These are phyloP conservation scores for Eubasilissa regina DNA, from an alignment of 1,140 invertebrate species.

Conservation along the genomic window DNA sequence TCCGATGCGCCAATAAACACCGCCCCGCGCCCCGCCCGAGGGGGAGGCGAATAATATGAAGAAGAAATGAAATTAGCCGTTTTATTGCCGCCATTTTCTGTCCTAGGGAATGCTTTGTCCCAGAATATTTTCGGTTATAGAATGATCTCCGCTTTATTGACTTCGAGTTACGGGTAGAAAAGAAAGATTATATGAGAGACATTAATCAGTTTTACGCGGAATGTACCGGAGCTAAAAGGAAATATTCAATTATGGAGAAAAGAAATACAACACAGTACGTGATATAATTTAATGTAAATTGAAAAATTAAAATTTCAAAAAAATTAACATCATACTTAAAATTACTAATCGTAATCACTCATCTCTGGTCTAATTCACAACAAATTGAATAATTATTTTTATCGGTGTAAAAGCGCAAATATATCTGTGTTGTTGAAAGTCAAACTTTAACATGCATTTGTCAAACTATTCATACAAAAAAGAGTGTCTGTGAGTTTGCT, in stretches of 20 bases:
- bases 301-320: no score
- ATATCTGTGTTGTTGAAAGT: no score
- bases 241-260: neutral
- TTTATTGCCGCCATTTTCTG: slow-evolving; percentile 33
- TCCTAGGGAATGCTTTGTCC: neutral
- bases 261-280: no score
- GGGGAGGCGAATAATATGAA: slow-evolving; percentile 10
- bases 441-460: no score
- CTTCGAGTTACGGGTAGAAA: neutral
- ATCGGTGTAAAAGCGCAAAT: no score
- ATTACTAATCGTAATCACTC: no score
- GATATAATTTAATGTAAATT: no score
- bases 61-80: slow-evolving; percentile 35
- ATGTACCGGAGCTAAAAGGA: neutral
- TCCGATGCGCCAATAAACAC: slow-evolving; percentile 36
- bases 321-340: no score
- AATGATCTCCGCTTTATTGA: neutral
- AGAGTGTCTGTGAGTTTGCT: no score
- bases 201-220: neutral
- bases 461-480: no score
- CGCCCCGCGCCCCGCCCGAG: neutral
- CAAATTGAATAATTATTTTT: no score
- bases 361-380: no score
- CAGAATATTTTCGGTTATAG: neutral
- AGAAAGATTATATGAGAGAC: neutral